Evolutionary conservation across 2,797 vertebrate species (phyloP).

Genomic region (Trichosurus vulpecula): DNA sequence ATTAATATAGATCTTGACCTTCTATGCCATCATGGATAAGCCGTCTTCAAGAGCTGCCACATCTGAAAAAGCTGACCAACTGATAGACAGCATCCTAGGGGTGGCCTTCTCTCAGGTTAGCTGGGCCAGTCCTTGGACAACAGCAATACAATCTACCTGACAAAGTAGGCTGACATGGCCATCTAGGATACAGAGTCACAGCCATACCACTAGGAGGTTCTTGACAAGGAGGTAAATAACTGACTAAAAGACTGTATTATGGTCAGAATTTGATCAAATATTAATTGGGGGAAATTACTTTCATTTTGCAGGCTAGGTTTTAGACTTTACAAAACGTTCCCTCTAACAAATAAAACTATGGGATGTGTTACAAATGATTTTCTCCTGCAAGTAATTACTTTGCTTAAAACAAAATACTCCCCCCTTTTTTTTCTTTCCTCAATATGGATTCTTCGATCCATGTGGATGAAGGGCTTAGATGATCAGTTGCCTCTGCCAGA

Average conservation of each 20-base stretch:
- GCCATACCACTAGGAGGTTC: background rate
- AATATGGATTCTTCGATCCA: conserved; percentile 72
- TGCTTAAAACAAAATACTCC: conserved; percentile 78
- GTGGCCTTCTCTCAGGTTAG: background rate
- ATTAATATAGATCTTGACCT: background rate
- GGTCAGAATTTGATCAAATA: conserved; percentile 50
- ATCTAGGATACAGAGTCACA: background rate
- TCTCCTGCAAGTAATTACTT: conserved; percentile 82
- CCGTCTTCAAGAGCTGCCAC: background rate
- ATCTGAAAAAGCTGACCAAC: background rate
- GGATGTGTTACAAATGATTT: conserved; percentile 82
- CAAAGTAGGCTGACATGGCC: background rate
- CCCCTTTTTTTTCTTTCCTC: conserved; percentile 48
- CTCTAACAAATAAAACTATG: conserved; percentile 61
- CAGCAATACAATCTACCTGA: background rate
- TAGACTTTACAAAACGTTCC: conserved; percentile 58
- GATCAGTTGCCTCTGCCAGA: conserved; percentile 77
- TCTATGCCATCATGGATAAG: background rate
- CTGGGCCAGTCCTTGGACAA: background rate
- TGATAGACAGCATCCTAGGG: background rate
- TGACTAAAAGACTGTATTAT: background rate
- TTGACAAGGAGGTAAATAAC: background rate
- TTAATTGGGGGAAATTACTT: conserved; percentile 52
- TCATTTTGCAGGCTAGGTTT: conserved; percentile 56
- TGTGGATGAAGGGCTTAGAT: conserved; percentile 80